Evolutionary conservation across 2,888 invertebrate species (phyloP).

Genomic region (Trimorus sp.): DNA sequence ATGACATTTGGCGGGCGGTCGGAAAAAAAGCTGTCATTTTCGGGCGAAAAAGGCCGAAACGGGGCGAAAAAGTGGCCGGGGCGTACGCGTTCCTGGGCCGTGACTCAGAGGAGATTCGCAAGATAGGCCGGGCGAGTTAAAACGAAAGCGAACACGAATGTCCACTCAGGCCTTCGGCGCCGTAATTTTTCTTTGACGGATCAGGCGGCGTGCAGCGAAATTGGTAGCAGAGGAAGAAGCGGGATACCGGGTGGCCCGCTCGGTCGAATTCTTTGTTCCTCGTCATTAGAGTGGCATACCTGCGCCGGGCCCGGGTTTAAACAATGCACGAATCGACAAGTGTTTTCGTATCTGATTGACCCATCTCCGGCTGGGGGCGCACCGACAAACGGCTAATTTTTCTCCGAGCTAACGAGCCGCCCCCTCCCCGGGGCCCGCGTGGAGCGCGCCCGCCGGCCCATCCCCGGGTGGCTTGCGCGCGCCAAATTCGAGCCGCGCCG

Average conservation of each 20-base stretch:
- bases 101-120: conserved; percentile 57
- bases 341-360: conserved; percentile 80
- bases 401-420: conserved; percentile 76
- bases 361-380: conserved; percentile 71
- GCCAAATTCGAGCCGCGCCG: not conserved
- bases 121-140: conserved; percentile 46
- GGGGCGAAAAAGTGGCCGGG: conserved; percentile 21
- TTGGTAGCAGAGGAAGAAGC: conserved; percentile 58
- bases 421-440: conserved; percentile 27
- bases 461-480: conserved; percentile 37
- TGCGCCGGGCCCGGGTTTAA: conserved; percentile 76
- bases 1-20: conserved; percentile 29
- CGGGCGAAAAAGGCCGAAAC: not conserved
- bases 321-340: conserved; percentile 76
- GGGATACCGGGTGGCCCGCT: conserved; percentile 62
- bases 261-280: conserved; percentile 71
- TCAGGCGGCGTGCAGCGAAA: conserved; percentile 55
- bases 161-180: conserved; percentile 67
- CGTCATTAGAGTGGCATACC: conserved; percentile 78
- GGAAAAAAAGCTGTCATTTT: conserved; percentile 47
- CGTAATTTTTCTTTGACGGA: conserved; percentile 65
- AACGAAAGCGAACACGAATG: conserved; percentile 68
- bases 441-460: conserved; percentile 48
- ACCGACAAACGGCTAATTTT: conserved; percentile 77
- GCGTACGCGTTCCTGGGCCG: conserved; percentile 44